A percentile compares a stretch with the other conserved stretches of the same genome.
These are phyloP conservation scores for Enteromius viviparus DNA, from an alignment of 2,797 vertebrate species.

Conservation along the genomic window DNA sequence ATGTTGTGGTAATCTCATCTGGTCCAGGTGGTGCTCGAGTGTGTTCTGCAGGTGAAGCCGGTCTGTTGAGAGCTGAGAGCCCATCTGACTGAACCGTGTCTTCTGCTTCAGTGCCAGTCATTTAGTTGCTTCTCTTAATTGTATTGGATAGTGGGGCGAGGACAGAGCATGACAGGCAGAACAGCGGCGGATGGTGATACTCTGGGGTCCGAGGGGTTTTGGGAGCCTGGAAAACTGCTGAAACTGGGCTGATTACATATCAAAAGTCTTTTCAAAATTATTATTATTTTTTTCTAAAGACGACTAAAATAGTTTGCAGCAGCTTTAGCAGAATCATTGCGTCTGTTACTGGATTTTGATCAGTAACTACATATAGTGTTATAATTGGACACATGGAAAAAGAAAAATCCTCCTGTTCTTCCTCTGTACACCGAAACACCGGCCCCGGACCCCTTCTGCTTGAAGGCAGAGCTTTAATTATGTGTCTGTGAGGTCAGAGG, in stretches of 20 bases:
- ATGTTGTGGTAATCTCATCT: constrained; percentile 15
- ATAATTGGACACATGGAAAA: too few species aligned
- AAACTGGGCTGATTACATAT: too few species aligned
- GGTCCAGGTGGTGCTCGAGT: constrained; percentile 18
- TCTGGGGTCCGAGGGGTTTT: too few species aligned
- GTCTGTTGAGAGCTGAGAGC: background rate
- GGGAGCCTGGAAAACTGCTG: too few species aligned
- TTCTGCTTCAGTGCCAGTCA: background rate
- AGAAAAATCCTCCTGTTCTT: too few species aligned
- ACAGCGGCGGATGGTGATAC: background rate
- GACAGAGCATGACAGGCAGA: background rate
- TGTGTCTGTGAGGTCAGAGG: background rate
- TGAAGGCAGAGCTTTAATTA: background rate
- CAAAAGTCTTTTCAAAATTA: too few species aligned
- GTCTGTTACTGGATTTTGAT: too few species aligned
- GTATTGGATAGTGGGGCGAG: background rate
- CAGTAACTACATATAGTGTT: too few species aligned
- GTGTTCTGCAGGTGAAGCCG: background rate
- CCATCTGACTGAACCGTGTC: background rate
- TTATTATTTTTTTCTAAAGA: too few species aligned
- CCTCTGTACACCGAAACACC: background rate
- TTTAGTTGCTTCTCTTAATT: background rate
- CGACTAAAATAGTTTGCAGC: too few species aligned
- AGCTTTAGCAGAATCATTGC: too few species aligned
- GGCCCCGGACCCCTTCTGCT: background rate